Conservation (phyloP, 2,113 vertebrate species). For the Naja naja region DNA sequence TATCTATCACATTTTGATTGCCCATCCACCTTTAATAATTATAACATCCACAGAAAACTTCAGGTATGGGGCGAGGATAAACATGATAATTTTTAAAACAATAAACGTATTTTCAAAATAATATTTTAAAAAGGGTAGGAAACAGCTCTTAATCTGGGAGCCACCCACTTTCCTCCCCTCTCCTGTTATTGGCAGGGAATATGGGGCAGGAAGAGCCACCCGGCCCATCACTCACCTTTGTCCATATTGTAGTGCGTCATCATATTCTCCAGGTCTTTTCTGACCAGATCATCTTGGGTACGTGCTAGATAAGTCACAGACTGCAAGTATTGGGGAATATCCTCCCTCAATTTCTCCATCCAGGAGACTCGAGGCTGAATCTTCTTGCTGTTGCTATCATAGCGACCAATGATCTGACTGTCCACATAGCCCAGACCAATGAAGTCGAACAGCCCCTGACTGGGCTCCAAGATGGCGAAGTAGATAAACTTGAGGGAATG, state of each 20-base stretch:
- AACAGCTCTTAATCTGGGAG: no score
- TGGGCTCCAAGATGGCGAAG: no score
- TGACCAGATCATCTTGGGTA: accelerated
- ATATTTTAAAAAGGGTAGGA: not conserved
- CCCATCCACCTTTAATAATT: not conserved
- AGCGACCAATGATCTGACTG: no score
- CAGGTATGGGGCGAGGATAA: not conserved
- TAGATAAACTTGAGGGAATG: no score
- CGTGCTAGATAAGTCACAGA: accelerated
- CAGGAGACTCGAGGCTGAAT: no score
- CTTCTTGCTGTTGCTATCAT: no score
- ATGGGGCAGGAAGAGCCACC: not conserved
- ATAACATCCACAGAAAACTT: not conserved
- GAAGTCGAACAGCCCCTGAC: accelerated
- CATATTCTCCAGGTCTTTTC: accelerated
- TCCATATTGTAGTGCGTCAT: not conserved
- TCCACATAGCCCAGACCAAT: no score
- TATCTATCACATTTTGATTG: no score
- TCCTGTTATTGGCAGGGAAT: not conserved
- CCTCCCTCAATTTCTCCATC: no score
- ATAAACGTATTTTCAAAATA: not conserved
- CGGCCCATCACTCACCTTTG: not conserved
- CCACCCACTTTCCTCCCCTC: not conserved
- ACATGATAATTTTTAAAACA: not conserved
- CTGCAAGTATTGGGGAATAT: not conserved